Evolutionary conservation across 2,113 vertebrate species (phyloP).

Genomic region (Podarcis cretensis): DNA sequence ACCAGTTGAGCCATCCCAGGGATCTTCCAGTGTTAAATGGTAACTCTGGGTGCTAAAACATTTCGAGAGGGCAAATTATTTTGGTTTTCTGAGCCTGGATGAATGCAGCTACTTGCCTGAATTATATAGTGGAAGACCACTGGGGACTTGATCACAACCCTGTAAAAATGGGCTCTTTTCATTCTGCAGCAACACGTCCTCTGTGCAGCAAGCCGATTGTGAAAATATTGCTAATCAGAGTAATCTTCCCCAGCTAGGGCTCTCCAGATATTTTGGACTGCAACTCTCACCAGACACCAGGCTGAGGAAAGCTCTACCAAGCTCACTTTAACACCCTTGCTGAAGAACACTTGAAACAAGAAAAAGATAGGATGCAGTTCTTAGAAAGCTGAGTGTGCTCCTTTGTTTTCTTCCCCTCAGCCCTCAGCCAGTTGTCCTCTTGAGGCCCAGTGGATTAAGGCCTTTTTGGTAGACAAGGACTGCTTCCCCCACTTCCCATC

Average conservation of each 20-base stretch:
- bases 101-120: background rate
- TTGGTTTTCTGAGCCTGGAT: background rate
- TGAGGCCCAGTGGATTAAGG: background rate
- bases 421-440: background rate
- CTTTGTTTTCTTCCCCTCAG: too few species aligned
- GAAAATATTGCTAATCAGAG: background rate
- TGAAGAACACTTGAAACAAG: background rate
- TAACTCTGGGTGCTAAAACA: background rate
- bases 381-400: background rate
- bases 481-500: background rate
- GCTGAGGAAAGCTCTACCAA: too few species aligned
- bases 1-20: too few species aligned
- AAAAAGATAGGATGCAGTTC: background rate
- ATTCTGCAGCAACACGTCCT: background rate
- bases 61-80: slow-evolving; percentile 23
- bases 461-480: background rate
- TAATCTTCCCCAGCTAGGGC: background rate
- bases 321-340: background rate
- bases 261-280: too few species aligned
- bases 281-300: too few species aligned
- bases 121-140: background rate
- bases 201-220: background rate
- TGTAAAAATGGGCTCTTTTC: background rate
- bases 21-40: accelerated
- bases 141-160: background rate